Base-by-base conservation (phyloP, 2,113 vertebrate genomes). In the Lucifuga dentata region DNA sequence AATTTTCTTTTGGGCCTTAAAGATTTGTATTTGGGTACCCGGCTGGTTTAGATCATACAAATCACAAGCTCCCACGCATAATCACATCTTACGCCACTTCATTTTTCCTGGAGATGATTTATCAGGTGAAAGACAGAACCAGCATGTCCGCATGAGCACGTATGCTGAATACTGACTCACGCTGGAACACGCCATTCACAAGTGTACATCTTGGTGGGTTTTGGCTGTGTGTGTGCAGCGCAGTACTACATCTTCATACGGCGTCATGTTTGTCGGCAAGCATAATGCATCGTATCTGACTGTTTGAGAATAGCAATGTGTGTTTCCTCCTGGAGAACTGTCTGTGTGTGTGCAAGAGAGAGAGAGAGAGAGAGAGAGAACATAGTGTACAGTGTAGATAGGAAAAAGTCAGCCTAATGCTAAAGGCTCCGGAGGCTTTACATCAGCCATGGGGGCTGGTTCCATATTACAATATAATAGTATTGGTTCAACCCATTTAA, bases 401-500 rank as follows among this genome's bases (percentile, higher is more conserved):
- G 10, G 5, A 32, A 39, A 40, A 59, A 2, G 20, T 32, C 33
- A 0, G 41, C 73, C 65, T 33, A 48, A 11, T 56, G 66, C 32
- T 41, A n/a, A n/a, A 40, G 38, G 38, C 38, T 5, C n/a, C n/a
- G n/a, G 11, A 13, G 1, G 26, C 26, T 78, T 68, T 61, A 55
- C 73, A 38, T 70, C n/a, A 2, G 65, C 66, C 63, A 61, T 15
- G 33, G 56, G 68, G 59, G 70, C 48, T 35, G 76, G 46, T 62
- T 67, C 78, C 45, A 50, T 72, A 50, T 75, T 59, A 40, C 63
- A 67, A n/a, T 52, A 17, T 80, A 73, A 81, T 65, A 32, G 66
- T 68, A 73, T 45, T 62, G 73, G 68, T 75, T 78, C 66, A 76
- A 58, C 66, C 56, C 44, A n/a, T 49, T 75, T 78, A 87, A 85